phyloP scores from a whole-genome alignment of 2,888 invertebrate species.

The Drosophila anomalipes region DNA sequence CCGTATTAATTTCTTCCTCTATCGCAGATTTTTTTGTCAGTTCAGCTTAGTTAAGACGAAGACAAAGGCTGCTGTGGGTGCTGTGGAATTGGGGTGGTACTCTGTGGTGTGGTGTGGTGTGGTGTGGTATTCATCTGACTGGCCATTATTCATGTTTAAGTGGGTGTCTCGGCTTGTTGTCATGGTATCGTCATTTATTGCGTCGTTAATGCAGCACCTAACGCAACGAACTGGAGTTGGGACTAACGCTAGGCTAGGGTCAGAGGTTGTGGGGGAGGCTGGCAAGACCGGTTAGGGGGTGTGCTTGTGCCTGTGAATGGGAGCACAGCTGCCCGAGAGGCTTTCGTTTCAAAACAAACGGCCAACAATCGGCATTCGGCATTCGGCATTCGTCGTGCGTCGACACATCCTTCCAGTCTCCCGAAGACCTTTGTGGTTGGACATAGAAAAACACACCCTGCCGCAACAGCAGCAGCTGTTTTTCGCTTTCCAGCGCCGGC shows the following conservation, averaged over 20 bases:
- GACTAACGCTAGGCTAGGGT: not conserved
- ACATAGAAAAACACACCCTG: slow-evolving; percentile 60
- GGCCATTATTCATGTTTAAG: slow-evolving; percentile 77
- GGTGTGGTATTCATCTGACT: slow-evolving; percentile 9
- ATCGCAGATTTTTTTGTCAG: not conserved
- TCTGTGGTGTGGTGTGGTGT: not conserved
- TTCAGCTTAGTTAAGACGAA: not conserved
- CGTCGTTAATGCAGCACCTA: slow-evolving; percentile 79
- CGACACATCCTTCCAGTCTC: slow-evolving; percentile 64
- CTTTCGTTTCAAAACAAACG: slow-evolving; percentile 77
- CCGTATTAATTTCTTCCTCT: not conserved
- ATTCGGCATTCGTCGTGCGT: slow-evolving; percentile 3
- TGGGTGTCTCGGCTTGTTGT: slow-evolving; percentile 73
- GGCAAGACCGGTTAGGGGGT: not conserved
- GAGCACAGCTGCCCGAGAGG: slow-evolving; percentile 62
- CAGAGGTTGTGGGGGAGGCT: not conserved
- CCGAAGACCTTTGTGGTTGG: slow-evolving; percentile 56
- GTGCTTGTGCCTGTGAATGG: slow-evolving; percentile 51
- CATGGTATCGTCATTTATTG: slow-evolving; percentile 77
- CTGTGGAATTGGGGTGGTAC: not conserved
- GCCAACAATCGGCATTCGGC: slow-evolving; percentile 47
- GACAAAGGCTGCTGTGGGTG: slow-evolving; percentile 30
- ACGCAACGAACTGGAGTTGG: slow-evolving; percentile 23
- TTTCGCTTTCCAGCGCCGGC: slow-evolving; percentile 59
- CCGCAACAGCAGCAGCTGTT: slow-evolving; percentile 64